Base-by-base conservation (phyloP, 1,140 invertebrate genomes). In the Phortica variegata region DNA sequence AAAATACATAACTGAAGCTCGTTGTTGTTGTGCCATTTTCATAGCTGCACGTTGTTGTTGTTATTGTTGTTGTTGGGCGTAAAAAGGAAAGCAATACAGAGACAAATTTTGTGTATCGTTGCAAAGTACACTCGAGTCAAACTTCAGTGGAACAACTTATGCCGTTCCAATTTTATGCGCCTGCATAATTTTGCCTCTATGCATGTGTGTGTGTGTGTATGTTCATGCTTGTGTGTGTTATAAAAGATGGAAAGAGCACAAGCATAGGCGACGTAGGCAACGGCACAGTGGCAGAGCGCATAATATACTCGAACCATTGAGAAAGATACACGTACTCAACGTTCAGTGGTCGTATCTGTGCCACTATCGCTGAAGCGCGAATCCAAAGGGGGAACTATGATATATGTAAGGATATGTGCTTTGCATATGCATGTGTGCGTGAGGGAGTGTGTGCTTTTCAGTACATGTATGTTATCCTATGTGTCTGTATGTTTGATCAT, bases 91-190 rank as follows among this genome's bases (percentile, higher is more conserved):
- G 62, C 61, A 65, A 59, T 63, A 62, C 7, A 8, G 29, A 12
- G 29, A 12, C 7, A 31, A 12, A 31, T 5, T 34, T 34, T 7
- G 13, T 34, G 33, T 15, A 10, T 10, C 36, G n/a, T 15, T 8
- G 32, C n/a, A 34, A 34, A 34, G 32, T 34, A 34, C 36, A 38
- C 36, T 38, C 16, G 15, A 26, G 10, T n/a, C n/a, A 38, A 38
- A 38, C 63, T 68, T 58, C 60, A 68, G 54, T 60, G 63, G 54
- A 54, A 50, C 54, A 65, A 68, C 63, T 68, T 68, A 68, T 68
- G 57, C 56, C 63, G 63, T 63, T 68, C 63, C 63, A 68, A 68
- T 68, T 68, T 68, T 57, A 63, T 60, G 63, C 60, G 63, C 65
- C 68, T 68, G 63, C 63, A 68, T 68, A 68, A 68, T 68, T 66